Evolutionary conservation across 2,113 vertebrate genomes (phyloP), one percentile per base, ranked within the genome.

Genomic region (Nannospalax galili): DNA sequence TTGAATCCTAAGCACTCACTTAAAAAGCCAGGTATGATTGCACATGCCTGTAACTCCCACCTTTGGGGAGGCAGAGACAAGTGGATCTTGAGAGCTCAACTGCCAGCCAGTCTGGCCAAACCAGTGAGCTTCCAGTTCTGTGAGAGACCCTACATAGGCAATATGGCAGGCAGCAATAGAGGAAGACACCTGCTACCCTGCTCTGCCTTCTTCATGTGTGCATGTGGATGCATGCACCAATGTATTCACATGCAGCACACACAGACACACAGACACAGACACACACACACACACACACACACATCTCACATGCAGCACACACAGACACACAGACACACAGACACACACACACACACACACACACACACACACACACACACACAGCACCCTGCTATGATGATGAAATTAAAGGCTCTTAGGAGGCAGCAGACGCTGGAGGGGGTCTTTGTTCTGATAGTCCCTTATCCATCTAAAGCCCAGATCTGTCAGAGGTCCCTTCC

Each of bases 321-420:
- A n/a, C n/a, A n/a, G n/a, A n/a, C 2, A 6, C 2, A 5, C 4
- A 2, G 15, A 20, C 28, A 19, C 45, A 9, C 74, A 19, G 42
- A 19, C 45, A 4, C 12, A 32, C 74, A 9, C 74, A 26, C 32
- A 14, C 77, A 24, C 77, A 14, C 52, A n/a, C 19, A 32, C 26
- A 48, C 74, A 77, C 73, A 3, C 72, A 73, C 72, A 70, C 69
- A 37, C 69, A 70, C 35, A 20, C 69, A 72, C n/a, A 22, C 37
- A 26, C 1, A 1, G 45, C 45, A 26, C 14, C 52, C 14, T 75
- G 60, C 15, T 10, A 17, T 80, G 40, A 35, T 89, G 85, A 8
- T 62, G 30, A 56, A 35, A 20, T 75, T 65, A 81, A 64, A 93
- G 56, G 42, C 28, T 62, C 67, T 81, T 64, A 4, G 85, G 72